A percentile compares a stretch with the other conserved stretches of the same genome.
phyloP scores from a whole-genome alignment of 2,888 invertebrate species.

The Ctenicera cuprea region DNA sequence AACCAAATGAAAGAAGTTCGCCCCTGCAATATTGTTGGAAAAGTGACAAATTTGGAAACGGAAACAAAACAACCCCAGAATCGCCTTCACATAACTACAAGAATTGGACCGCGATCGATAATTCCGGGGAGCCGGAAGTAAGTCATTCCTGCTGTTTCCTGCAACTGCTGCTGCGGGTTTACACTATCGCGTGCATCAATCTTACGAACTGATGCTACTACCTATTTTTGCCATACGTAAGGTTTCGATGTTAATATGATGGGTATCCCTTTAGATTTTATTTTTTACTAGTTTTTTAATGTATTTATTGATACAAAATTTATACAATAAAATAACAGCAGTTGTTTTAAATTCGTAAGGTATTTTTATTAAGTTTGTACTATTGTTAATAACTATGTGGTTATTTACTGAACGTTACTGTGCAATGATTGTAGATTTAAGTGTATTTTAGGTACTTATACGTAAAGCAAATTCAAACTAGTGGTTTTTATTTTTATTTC shows the following conservation, averaged over 20 bases:
- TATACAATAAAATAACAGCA: conserved; percentile 3
- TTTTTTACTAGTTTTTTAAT: conserved; percentile 2
- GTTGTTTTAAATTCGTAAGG: conserved; percentile 18
- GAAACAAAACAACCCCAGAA: conserved; percentile 26
- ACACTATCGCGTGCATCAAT: conserved; percentile 40
- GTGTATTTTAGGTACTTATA: conserved; percentile 2
- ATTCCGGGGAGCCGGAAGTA: conserved; percentile 56
- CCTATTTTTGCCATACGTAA: conserved; percentile 48
- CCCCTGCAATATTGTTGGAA: neutral
- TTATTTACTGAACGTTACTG: conserved; percentile 25
- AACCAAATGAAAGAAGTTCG: neutral
- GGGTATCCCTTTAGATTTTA: conserved; percentile 15
- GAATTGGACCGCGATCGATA: conserved; percentile 54
- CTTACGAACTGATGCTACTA: conserved; percentile 36
- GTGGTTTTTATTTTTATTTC: conserved; percentile 19
- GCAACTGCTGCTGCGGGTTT: conserved; percentile 47
- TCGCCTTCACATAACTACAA: conserved; percentile 38
- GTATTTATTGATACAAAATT: conserved; percentile 23
- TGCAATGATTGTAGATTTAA: conserved; percentile 35
- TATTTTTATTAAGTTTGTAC: conserved; percentile 11
- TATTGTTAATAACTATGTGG: conserved; percentile 22
- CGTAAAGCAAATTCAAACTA: conserved; percentile 1
- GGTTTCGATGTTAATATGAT: conserved; percentile 41
- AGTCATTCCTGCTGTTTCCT: conserved; percentile 48
- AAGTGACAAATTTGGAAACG: neutral